phyloP scores from a whole-genome alignment of 2,797 vertebrate genomes.

The Gephyroberyx darwinii region DNA sequence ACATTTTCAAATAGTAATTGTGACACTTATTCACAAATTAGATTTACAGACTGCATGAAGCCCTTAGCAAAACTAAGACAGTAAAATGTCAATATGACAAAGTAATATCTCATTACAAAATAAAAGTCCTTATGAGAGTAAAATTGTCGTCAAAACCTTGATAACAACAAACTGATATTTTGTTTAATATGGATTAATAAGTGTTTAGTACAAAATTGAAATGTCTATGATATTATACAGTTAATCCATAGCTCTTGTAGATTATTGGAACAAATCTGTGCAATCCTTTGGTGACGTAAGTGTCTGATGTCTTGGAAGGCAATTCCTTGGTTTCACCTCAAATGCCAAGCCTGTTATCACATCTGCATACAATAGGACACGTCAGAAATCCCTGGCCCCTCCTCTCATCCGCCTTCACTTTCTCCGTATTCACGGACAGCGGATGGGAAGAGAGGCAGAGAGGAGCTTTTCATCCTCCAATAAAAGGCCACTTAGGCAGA shows the following conservation, averaged over 20 bases:
- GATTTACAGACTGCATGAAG: no score
- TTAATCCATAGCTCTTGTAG: conserved; percentile 4
- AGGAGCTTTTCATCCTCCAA: conserved; percentile 80
- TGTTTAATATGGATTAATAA: conserved; percentile 22
- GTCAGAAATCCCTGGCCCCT: conserved; percentile 55
- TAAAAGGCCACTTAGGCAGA: conserved; percentile 82
- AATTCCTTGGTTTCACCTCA: conserved; percentile 52
- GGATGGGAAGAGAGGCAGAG: conserved; percentile 69
- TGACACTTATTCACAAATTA: no score
- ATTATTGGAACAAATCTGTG: conserved; percentile 12
- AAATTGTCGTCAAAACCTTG: conserved; percentile 22
- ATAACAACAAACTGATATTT: neutral
- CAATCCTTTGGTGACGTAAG: conserved; percentile 19
- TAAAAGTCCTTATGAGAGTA: neutral
- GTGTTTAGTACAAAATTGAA: conserved; percentile 5
- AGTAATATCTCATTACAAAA: no score
- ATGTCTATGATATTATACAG: conserved; percentile 8
- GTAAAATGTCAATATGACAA: no score
- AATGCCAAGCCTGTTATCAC: conserved; percentile 59
- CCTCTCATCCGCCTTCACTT: conserved; percentile 66
- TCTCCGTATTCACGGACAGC: conserved; percentile 75
- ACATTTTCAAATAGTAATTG: no score
- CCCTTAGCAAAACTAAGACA: no score
- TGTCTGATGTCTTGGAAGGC: conserved; percentile 25
- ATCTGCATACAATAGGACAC: conserved; percentile 64